A percentile compares a stretch with the other conserved stretches of the same genome.
These are phyloP conservation scores for Andrena cerasifolii DNA, from an alignment of 1,140 invertebrate species.

Conservation along the genomic window DNA sequence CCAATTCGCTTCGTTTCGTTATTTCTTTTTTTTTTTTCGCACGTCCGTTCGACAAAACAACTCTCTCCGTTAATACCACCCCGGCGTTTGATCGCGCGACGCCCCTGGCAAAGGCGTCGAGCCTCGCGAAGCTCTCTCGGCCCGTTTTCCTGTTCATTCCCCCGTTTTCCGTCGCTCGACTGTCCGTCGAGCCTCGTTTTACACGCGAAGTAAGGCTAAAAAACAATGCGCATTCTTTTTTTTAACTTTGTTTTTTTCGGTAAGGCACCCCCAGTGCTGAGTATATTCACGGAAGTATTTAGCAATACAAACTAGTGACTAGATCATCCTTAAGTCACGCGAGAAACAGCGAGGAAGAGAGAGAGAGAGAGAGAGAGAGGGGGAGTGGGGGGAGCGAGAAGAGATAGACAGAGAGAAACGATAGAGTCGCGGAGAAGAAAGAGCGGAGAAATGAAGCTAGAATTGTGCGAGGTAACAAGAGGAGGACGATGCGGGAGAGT, in stretches of 20 bases:
- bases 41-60: conserved; percentile 13
- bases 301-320: conserved; percentile 74
- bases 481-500: background rate
- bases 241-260: conserved; percentile 60
- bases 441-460: background rate
- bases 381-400: conserved; percentile 23
- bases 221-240: conserved; percentile 59
- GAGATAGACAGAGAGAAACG: background rate
- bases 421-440: background rate
- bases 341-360: conserved; percentile 61
- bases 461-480: conserved; percentile 28
- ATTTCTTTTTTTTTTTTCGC: too few relatives aligned
- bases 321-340: conserved; percentile 73
- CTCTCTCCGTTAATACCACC: background rate
- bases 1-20: background rate
- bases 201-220: conserved; percentile 55
- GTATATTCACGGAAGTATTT: conserved; percentile 75
- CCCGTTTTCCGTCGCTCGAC: background rate
- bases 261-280: conserved; percentile 75
- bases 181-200: conserved; percentile 12
- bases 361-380: conserved; percentile 49
- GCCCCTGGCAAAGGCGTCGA: conserved; percentile 43
- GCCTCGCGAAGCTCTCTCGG: conserved; percentile 25
- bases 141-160: background rate
- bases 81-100: conserved; percentile 31